Evolutionary conservation across 2,797 vertebrate genomes (phyloP), one percentile per base, ranked within the genome.

Genomic region (Hydrocynus forskahlii): DNA sequence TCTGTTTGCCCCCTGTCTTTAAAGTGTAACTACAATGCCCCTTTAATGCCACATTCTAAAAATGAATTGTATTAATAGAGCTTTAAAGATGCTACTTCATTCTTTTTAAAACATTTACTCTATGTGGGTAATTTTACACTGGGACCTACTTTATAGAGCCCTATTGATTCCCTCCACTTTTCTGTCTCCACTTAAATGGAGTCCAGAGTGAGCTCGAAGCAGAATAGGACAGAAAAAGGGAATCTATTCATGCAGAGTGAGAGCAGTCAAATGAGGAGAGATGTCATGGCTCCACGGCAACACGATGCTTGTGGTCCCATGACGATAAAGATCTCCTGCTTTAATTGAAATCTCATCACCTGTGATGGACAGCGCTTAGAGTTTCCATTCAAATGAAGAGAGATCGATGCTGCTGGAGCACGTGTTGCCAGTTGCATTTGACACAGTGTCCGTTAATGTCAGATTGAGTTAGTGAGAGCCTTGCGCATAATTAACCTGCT

Each of bases 261-360:
- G 80, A 87, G 88, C 89, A 89, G 91, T 91, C 86, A 91, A 91
- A 91, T 25, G 73, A 55, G 54, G 78, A 87, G 81, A 83, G 76
- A 84, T 90, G 86, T 84, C 78, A 76, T 79, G 76, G 81, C 89
- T 90, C 84, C 29, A 45, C 88, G 67, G 76, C 80, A 86, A 83
- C 21, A 83, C 84, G 86, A 87, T 25, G 29, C 83, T 87, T 78
- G 72, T 60, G 73, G 84, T 92, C 91, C 89, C 87, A 70, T 83
- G 88, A 89, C 81, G 88, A 90, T 92, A 90, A 87, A 87, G 84
- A 92, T 86, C 89, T 86, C 84, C 80, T 48, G 76, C 86, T 87
- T 91, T 92, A 93, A 93, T 92, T 93, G 92, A 94, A 93, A 91
- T 89, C 84, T 84, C 83, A 72, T 86, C 88, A 81, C 82, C 80